Conservation (phyloP, 2,888 invertebrate genomes). For the Esperia sulphurella region DNA sequence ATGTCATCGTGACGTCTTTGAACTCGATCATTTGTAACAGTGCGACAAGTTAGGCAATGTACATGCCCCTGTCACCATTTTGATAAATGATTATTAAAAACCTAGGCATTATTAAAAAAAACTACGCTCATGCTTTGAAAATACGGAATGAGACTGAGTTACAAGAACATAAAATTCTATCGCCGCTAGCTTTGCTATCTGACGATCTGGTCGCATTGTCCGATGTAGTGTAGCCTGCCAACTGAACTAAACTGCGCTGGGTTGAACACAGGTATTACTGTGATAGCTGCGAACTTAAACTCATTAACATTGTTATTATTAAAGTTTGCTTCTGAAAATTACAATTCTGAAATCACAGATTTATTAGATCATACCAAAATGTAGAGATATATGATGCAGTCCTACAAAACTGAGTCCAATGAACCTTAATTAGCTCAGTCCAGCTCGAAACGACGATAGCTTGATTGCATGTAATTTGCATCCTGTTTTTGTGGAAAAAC, state of each 20-base stretch:
- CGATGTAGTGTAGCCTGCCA: conserved; percentile 35
- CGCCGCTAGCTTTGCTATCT: conserved; percentile 33
- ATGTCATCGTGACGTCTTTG: no score
- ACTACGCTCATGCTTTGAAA: neutral
- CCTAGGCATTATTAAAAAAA: neutral
- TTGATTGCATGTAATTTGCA: no score
- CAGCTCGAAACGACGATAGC: no score
- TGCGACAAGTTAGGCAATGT: neutral
- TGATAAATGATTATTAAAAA: neutral
- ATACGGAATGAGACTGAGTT: neutral
- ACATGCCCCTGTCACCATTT: neutral
- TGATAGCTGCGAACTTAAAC: neutral
- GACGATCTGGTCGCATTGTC: conserved; percentile 42
- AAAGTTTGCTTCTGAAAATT: no score
- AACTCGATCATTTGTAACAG: neutral
- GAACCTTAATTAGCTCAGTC: no score
- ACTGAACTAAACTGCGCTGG: conserved; percentile 27
- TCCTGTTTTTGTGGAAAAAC: no score
- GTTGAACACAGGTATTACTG: conserved; percentile 3
- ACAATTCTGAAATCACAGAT: no score
- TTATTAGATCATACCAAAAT: no score
- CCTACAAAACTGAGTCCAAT: no score
- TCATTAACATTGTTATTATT: no score
- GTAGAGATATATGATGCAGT: no score
- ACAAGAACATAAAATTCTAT: conserved; percentile 9